phyloP scores from a whole-genome alignment of 1,140 invertebrate genomes.

The Caerostris extrusa region DNA sequence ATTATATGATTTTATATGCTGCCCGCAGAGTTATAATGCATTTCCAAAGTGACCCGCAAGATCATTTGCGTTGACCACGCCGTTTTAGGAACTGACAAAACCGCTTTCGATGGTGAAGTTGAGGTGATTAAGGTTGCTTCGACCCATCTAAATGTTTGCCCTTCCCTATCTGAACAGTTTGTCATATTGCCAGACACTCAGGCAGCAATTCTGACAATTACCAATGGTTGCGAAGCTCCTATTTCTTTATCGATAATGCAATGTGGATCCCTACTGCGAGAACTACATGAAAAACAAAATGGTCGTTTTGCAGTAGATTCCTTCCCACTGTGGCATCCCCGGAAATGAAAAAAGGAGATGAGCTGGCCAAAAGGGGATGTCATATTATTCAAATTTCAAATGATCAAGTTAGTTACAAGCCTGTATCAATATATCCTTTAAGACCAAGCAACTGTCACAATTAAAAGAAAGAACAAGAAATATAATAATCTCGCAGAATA shows the following conservation, averaged over 20 bases:
- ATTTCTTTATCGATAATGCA: conserved; percentile 10
- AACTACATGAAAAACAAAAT: conserved; percentile 33
- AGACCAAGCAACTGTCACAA: too few species aligned
- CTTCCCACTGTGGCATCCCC: neutral
- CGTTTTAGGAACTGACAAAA: too few species aligned
- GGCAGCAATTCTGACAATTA: neutral
- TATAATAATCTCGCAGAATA: too few species aligned
- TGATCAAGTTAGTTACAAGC: too few species aligned
- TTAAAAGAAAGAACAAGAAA: too few species aligned
- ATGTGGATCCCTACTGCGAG: neutral
- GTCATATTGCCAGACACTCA: neutral
- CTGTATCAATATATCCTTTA: too few species aligned
- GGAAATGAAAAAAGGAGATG: neutral
- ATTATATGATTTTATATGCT: too few species aligned
- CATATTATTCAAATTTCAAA: too few species aligned
- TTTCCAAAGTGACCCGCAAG: too few species aligned
- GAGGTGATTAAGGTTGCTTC: conserved; percentile 27
- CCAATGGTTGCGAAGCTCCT: neutral
- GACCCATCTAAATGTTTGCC: conserved; percentile 15
- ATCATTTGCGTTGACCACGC: too few species aligned
- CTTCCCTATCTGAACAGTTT: neutral
- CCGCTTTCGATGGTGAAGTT: neutral
- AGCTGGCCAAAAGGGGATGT: neutral
- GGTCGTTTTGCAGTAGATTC: neutral
- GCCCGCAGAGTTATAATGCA: too few species aligned